These are phyloP conservation scores for Limanda limanda DNA, from an alignment of 2,113 vertebrate genomes.

Conservation along the genomic window DNA sequence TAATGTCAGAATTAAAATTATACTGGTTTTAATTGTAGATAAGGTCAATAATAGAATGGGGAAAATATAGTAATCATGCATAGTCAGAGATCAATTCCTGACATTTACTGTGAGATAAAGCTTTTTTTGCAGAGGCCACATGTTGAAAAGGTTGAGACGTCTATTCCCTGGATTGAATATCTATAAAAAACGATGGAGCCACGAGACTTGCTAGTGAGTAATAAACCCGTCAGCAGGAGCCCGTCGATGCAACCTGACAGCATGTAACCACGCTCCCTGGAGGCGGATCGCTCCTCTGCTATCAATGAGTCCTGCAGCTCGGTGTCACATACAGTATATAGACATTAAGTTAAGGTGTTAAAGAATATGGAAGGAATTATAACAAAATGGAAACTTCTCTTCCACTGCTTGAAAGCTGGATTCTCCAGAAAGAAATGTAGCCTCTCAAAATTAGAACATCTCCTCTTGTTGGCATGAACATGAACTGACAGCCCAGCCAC, in stretches of 20 bases:
- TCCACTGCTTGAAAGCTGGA: conserved; percentile 11
- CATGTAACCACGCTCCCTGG: conserved; percentile 27
- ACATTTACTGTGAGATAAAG: not conserved
- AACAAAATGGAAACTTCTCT: not conserved
- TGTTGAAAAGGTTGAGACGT: not conserved
- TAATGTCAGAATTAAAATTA: too few relatives aligned
- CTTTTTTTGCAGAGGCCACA: conserved; percentile 1
- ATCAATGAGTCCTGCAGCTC: not conserved
- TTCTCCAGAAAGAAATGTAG: not conserved
- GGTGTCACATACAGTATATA: not conserved
- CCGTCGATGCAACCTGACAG: conserved; percentile 60
- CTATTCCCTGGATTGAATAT: conserved; percentile 2
- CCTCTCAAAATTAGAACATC: not conserved
- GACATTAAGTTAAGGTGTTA: not conserved
- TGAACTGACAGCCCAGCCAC: conserved; percentile 14
- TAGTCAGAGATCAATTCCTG: conserved; percentile 1
- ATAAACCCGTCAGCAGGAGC: conserved; percentile 29
- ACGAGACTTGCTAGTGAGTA: conserved; percentile 31
- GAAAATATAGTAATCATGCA: not conserved
- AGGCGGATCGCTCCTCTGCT: conserved; percentile 6
- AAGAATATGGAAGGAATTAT: not conserved
- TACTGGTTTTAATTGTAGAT: too few relatives aligned
- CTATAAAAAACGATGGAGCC: conserved; percentile 13
- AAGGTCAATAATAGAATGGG: too few relatives aligned
- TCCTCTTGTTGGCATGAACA: not conserved